phyloP scores from a whole-genome alignment of 2,113 vertebrate species.

The Melanerpes formicivorus region DNA sequence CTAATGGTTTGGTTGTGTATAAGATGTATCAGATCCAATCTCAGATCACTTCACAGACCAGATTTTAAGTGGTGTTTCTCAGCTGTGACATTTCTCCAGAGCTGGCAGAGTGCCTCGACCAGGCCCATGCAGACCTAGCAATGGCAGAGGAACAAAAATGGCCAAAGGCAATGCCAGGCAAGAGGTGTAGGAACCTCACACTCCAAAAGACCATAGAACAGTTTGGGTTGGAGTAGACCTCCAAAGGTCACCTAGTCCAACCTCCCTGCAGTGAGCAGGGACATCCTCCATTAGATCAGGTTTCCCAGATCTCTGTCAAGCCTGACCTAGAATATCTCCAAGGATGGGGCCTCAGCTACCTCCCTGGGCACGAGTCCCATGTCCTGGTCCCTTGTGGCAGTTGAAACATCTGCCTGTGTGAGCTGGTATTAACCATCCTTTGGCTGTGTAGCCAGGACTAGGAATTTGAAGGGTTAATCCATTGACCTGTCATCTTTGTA shows the following conservation, averaged over 20 bases:
- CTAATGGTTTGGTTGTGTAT: not conserved
- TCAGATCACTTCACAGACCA: not conserved
- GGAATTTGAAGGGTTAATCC: conserved; percentile 22
- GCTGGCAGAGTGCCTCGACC: not conserved
- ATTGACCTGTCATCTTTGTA: not conserved
- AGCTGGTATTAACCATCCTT: not conserved
- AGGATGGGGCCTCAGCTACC: too few relatives aligned
- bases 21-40: not conserved
- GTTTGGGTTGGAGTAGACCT: too few relatives aligned
- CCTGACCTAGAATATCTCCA: too few relatives aligned
- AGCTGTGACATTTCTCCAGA: fast-evolving
- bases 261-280: too few relatives aligned
- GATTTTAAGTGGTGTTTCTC: not conserved
- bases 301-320: too few relatives aligned
- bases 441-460: not conserved
- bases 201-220: not conserved
- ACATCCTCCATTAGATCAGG: too few relatives aligned
- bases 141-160: not conserved
- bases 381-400: not conserved
- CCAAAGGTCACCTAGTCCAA: too few relatives aligned
- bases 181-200: fast-evolving
- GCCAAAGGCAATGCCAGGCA: not conserved
- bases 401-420: fast-evolving
- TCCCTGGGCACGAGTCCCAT: too few relatives aligned
- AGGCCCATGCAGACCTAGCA: fast-evolving